Evolutionary conservation across 2,888 invertebrate species (phyloP).

Genomic region (Leptogaster cylindrica): DNA sequence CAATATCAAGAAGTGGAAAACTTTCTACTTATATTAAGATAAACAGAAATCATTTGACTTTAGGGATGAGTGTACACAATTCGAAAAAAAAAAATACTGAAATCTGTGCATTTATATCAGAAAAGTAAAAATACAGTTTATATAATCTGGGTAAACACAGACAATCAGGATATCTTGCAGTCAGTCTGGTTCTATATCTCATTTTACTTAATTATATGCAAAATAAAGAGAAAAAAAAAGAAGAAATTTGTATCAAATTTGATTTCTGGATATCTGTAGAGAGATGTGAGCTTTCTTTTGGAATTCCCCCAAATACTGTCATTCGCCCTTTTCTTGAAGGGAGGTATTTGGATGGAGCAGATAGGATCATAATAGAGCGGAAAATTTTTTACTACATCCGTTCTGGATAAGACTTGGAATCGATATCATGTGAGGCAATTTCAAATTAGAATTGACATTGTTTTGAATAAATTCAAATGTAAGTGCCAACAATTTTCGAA

Average conservation of each 20-base stretch:
- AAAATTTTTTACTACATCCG: too few species aligned
- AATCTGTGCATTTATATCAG: slow-evolving; percentile 19
- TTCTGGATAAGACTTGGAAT: too few species aligned
- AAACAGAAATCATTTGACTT: slow-evolving; percentile 37
- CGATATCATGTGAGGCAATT: too few species aligned
- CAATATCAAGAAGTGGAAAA: slow-evolving; percentile 29
- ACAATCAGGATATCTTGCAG: slow-evolving; percentile 4
- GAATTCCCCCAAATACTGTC: too few species aligned
- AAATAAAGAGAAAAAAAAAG: background rate
- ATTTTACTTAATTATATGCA: slow-evolving; percentile 11
- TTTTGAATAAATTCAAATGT: too few species aligned
- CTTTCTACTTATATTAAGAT: slow-evolving; percentile 30
- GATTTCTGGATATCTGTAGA: background rate
- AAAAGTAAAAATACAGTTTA: background rate
- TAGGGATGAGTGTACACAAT: too few species aligned
- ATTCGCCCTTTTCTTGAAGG: too few species aligned
- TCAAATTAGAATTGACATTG: too few species aligned
- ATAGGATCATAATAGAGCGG: too few species aligned
- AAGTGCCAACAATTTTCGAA: too few species aligned
- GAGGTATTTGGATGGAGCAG: too few species aligned
- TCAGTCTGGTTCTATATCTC: background rate
- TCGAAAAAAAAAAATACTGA: slow-evolving; percentile 9
- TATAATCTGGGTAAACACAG: slow-evolving; percentile 18
- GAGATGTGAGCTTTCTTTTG: too few species aligned
- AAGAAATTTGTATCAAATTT: background rate